Conservation (phyloP, 2,113 vertebrate species). For the Mormyrus iriodes region DNA sequence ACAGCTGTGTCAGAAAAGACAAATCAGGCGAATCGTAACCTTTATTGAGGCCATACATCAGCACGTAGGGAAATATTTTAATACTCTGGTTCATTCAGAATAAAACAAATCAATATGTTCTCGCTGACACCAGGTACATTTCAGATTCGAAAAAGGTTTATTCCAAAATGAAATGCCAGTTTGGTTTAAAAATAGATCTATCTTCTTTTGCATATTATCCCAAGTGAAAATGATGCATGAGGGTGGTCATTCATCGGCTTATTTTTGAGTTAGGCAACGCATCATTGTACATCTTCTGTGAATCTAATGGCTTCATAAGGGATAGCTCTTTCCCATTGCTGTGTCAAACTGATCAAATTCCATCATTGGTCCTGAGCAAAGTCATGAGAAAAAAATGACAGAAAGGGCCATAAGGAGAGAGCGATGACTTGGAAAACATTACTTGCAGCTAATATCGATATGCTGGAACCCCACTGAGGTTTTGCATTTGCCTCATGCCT, state of each 20-base stretch:
- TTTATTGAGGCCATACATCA: constrained; percentile 4
- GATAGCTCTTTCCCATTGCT: not conserved
- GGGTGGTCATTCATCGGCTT: not conserved
- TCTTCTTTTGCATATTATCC: not conserved
- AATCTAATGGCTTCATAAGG: not conserved
- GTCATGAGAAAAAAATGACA: not conserved
- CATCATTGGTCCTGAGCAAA: not conserved
- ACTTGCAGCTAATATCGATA: not conserved
- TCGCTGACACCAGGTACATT: not conserved
- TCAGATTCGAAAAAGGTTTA: not conserved
- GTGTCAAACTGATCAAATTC: not conserved
- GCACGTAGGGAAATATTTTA: not conserved
- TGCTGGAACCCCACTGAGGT: not conserved
- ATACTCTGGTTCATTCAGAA: not conserved
- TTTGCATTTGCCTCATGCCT: not conserved
- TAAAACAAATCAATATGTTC: not conserved
- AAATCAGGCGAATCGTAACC: not conserved
- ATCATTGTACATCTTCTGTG: not conserved
- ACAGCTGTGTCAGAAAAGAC: not conserved
- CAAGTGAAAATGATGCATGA: not conserved
- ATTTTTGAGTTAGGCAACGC: not conserved
- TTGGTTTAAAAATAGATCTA: constrained; percentile 3
- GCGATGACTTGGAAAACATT: not conserved
- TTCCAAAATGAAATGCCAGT: not conserved
- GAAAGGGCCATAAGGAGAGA: not conserved